A percentile compares a stretch with the other conserved stretches of the same genome.
These are phyloP conservation scores for Drosophila takahashii DNA, from an alignment of 1,140 invertebrate species.

Conservation along the genomic window DNA sequence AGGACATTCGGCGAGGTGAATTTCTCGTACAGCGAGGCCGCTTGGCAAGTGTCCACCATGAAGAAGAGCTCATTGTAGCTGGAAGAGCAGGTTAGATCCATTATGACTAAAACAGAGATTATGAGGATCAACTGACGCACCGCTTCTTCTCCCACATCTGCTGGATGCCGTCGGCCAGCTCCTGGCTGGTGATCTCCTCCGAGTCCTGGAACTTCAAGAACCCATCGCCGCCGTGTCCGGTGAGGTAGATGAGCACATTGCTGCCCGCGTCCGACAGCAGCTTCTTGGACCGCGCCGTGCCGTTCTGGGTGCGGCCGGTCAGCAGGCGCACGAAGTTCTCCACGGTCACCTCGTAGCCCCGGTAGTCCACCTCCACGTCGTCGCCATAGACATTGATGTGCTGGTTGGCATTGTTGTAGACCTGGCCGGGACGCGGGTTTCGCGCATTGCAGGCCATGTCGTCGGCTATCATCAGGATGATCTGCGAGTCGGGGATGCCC, in stretches of 20 bases:
- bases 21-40: slow-evolving; percentile 98
- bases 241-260: slow-evolving; percentile 98
- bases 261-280: slow-evolving; percentile 98
- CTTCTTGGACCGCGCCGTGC: slow-evolving; percentile 97
- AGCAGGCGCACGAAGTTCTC: slow-evolving; percentile 99
- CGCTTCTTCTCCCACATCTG: slow-evolving; percentile 99
- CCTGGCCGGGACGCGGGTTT: slow-evolving; percentile 98
- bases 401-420: slow-evolving; percentile 99
- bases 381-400: slow-evolving; percentile 99
- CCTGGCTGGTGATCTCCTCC: slow-evolving; percentile 99
- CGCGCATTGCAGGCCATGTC: slow-evolving; percentile 99
- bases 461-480: slow-evolving; percentile 99
- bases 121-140: slow-evolving; percentile 81
- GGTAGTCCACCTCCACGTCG: slow-evolving; percentile 99
- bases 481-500: slow-evolving; percentile 98
- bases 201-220: slow-evolving; percentile 99
- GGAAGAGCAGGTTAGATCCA: slow-evolving; percentile 65
- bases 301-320: slow-evolving; percentile 95
- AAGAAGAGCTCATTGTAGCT: slow-evolving; percentile 99
- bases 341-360: slow-evolving; percentile 98
- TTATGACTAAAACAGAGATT: not conserved
- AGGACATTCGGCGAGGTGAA: slow-evolving; percentile 99
- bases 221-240: slow-evolving; percentile 99
- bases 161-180: slow-evolving; percentile 98
- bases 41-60: slow-evolving; percentile 99